Evolutionary conservation across 1,140 invertebrate species (phyloP).

Genomic region (Ctenoplectra terminalis): DNA sequence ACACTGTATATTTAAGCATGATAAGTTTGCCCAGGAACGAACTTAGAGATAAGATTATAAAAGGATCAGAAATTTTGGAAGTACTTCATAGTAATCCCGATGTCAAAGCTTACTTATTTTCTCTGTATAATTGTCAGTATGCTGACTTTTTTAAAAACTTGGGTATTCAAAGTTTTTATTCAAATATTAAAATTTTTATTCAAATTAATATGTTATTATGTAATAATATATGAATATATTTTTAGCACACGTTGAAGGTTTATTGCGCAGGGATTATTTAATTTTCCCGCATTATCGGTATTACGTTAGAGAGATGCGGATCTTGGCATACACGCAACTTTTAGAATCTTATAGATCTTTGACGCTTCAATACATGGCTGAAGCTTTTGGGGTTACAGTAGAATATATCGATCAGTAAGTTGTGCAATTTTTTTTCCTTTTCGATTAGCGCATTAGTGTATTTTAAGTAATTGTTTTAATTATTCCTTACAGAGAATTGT

Average conservation of each 20-base stretch:
- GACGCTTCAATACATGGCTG: slow-evolving; percentile 97
- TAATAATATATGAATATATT: slow-evolving; percentile 35
- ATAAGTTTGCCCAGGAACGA: slow-evolving; percentile 93
- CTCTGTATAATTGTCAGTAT: slow-evolving; percentile 98
- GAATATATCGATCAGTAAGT: slow-evolving; percentile 97
- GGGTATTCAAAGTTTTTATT: slow-evolving; percentile 83
- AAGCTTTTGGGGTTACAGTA: slow-evolving; percentile 97
- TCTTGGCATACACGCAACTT: slow-evolving; percentile 98
- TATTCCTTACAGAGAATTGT: slow-evolving; percentile 87
- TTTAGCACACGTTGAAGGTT: slow-evolving; percentile 89
- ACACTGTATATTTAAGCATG: slow-evolving; percentile 94
- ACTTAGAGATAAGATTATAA: slow-evolving; percentile 92
- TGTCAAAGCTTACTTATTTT: slow-evolving; percentile 95
- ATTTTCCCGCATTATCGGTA: slow-evolving; percentile 97
- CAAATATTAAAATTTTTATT: not conserved
- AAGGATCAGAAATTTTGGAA: slow-evolving; percentile 98
- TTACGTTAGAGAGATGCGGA: slow-evolving; percentile 98
- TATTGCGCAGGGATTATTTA: slow-evolving; percentile 95
- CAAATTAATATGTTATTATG: not conserved
- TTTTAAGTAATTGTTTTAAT: slow-evolving; percentile 22
- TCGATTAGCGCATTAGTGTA: not conserved
- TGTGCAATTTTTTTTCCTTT: slow-evolving; percentile 72
- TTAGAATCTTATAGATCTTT: slow-evolving; percentile 98
- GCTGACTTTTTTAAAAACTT: slow-evolving; percentile 97
- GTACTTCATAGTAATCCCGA: slow-evolving; percentile 94